Evolutionary conservation across 2,113 vertebrate species (phyloP).

Genomic region (Ctenomys sociabilis): DNA sequence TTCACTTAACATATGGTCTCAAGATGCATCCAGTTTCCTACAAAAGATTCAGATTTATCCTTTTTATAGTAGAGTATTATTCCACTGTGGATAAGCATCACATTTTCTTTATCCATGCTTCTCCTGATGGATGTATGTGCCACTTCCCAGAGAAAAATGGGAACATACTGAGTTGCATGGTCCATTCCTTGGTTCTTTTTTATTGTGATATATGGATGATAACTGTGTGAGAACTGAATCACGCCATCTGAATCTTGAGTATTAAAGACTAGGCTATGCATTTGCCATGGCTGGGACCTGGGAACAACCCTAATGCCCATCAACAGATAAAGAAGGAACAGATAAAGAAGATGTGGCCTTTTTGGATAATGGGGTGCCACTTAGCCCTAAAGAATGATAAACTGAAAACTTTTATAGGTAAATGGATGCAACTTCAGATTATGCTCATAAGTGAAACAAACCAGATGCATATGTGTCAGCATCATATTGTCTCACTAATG

Average conservation of each 20-base stretch:
- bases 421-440: too few species aligned
- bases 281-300: too few species aligned
- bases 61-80: not conserved
- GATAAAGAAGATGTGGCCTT: too few species aligned
- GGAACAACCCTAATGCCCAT: too few species aligned
- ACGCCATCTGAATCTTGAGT: accelerated
- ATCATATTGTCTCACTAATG: too few species aligned
- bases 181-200: not conserved
- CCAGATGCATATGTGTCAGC: too few species aligned
- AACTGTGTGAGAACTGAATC: accelerated
- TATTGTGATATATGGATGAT: not conserved
- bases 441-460: too few species aligned
- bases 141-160: not conserved
- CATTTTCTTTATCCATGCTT: not conserved
- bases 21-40: not conserved
- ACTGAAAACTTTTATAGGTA: too few species aligned
- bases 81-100: not conserved
- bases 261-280: not conserved
- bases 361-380: too few species aligned
- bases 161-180: not conserved
- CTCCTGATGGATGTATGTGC: not conserved
- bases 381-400: too few species aligned
- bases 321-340: too few species aligned
- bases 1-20: not conserved
- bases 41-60: not conserved